Evolutionary conservation across 2,888 invertebrate genomes (phyloP), one percentile per base, ranked within the genome.

Genomic region (Sesia bembeciformis): DNA sequence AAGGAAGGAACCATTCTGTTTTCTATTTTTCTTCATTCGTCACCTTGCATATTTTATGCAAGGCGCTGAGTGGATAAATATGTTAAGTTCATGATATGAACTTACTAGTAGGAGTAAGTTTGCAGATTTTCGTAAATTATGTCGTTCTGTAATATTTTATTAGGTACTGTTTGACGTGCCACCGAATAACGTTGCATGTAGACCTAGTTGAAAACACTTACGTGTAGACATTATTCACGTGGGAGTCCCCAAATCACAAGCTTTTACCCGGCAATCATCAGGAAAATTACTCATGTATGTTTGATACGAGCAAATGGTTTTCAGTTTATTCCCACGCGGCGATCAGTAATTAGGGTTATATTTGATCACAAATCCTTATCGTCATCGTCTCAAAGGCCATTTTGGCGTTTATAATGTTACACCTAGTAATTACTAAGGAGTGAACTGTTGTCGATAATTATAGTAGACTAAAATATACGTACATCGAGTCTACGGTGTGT

Each of bases 401-500:
- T 53, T 54, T 54, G 40, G 52, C 6, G 41, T 5, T 62, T 62
- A 55, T 60, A 55, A 61, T 60, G 74, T 54, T 53, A 46, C 56
- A 59, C 60, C 56, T 60, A 64, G 65, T 83, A 84, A 85, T 86
- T 87, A 84, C 72, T 63, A 60, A 78, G 81, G 78, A 83, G 81
- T 79, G 75, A 78, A 77, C 71, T 84, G 78, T 83, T 83, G 81
- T 76, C 72, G 73, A 70, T 82, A 86, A 87, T 87, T 83, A 80
- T 74, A 67, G 68, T 70, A 73, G 70, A 73, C 63, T 71, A 68
- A 64, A 68, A 69, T 66, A 56, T 66, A 54, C 54, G 51, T 49
- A 57, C 53, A 58, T 61, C 59, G 55, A 61, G 62, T 60, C 39
- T 52, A 64, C 56, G 58, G 58, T 53, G 52, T 57, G 61, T 60